Base-by-base conservation (phyloP, 2,113 vertebrate species). In the Nematolebias whitei region DNA sequence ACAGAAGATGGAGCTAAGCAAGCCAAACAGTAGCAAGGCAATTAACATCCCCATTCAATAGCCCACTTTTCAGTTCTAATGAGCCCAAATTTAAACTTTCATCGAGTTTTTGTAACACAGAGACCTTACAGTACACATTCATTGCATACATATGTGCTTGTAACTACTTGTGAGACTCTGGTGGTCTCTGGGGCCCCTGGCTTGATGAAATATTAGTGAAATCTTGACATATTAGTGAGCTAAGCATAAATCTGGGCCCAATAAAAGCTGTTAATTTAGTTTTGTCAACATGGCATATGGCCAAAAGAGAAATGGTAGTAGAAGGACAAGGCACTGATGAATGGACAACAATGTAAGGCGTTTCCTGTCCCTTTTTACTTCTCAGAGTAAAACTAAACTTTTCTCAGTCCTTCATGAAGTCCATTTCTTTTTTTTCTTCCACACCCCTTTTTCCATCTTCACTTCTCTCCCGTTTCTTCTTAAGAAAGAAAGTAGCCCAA, bases 261-360 rank as follows among this genome's bases (percentile, higher is more conserved):
- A 90, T 90, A 90, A 90, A 91, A 86, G 78, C 84, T 73, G 86
- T 91, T 87, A 87, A 91, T 87, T 90, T 84, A 89, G 84, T 83
- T 82, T 68, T 87, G 85, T 91, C 87, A 91, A 93, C 88, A 89
- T 76, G 79, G 80, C 81, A 62, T 74, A 70, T 6, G 71, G 82
- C 78, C 71, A 53, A 80, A 71, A 19, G 56, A 56, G 63, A 66
- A 58, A 45, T 63, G 53, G 62, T 57, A 54, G 50, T 35, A 14
- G 40, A 50, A 54, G 57, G 47, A 69, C 3, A 16, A 63, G 52
- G 10, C 2, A 19, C 63, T 81, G 79, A 82, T 83, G 79, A 87
- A 84, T 81, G 52, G 80, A 44, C 40, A 55, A 70, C 66, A 74
- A 77, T 84, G 68, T 75, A 35, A 22, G 63, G 57, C 41, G 61